These are phyloP conservation scores for Pycnonotus jocosus DNA, from an alignment of 2,113 vertebrate genomes.

Conservation along the genomic window DNA sequence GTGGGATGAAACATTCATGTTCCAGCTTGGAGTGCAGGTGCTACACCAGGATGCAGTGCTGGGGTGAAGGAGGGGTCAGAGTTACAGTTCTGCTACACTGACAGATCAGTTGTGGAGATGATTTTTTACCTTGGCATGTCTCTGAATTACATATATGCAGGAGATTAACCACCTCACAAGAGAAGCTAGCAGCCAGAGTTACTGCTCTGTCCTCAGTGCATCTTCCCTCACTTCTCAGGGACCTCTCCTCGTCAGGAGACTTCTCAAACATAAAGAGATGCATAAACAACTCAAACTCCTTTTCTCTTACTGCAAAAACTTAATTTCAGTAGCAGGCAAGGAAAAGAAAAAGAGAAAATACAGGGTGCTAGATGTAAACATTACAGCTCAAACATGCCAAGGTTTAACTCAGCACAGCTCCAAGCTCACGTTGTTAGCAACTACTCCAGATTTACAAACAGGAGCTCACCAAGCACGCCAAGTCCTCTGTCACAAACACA, in stretches of 20 bases:
- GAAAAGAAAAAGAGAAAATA: not conserved
- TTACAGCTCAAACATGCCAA: not conserved
- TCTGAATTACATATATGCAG: not conserved
- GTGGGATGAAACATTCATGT: not conserved
- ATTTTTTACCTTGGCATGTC: not conserved
- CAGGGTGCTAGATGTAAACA: not conserved
- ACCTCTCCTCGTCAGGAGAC: not conserved
- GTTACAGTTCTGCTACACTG: not conserved
- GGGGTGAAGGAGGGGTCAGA: not conserved
- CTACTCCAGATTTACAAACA: not conserved
- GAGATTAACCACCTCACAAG: not conserved
- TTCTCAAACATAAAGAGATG: not conserved
- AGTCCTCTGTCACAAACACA: not conserved
- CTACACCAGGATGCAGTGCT: accelerated
- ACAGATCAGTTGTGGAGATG: not conserved
- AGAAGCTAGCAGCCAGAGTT: not conserved
- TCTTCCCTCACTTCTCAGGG: not conserved
- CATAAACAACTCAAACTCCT: not conserved
- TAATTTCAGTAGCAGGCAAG: not conserved
- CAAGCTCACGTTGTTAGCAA: accelerated
- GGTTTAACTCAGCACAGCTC: not conserved
- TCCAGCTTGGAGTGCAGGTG: not conserved
- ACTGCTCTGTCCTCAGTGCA: not conserved
- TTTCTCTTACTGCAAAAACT: not conserved
- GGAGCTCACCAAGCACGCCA: not conserved